A percentile compares a stretch with the other conserved stretches of the same genome.
These are phyloP conservation scores for Epicauta chinensis DNA, from an alignment of 1,140 invertebrate genomes.

Conservation along the genomic window DNA sequence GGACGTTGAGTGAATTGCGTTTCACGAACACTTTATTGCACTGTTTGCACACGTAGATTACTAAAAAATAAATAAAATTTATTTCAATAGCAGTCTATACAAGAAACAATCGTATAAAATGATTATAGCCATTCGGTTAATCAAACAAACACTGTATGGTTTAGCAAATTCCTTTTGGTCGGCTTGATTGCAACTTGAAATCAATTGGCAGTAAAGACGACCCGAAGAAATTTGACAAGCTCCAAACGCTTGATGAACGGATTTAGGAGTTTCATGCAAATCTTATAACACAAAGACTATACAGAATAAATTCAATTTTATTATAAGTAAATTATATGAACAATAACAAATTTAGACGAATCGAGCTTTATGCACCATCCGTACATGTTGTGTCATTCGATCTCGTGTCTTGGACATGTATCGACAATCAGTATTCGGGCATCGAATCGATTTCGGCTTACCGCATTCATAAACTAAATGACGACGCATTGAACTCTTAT, in stretches of 20 bases:
- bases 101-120: no score
- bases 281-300: not conserved
- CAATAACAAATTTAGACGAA: no score
- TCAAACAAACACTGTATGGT: no score
- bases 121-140: no score
- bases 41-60: slow-evolving; percentile 42
- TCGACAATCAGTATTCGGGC: slow-evolving; percentile 47
- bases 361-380: slow-evolving; percentile 35
- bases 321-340: no score
- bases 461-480: slow-evolving; percentile 53
- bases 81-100: not conserved
- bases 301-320: slow-evolving; percentile 2
- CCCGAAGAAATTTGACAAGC: no score
- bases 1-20: slow-evolving; percentile 50
- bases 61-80: slow-evolving; percentile 3
- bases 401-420: slow-evolving; percentile 40
- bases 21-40: slow-evolving; percentile 52
- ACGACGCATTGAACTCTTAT: slow-evolving; percentile 41
- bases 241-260: no score
- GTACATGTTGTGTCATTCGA: slow-evolving; percentile 47
- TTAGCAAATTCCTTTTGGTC: no score
- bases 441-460: slow-evolving; percentile 46
- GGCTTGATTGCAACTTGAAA: no score
- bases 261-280: no score
- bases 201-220: no score